phyloP scores from a whole-genome alignment of 2,113 vertebrate genomes.

The Cinclus mexicanus region DNA sequence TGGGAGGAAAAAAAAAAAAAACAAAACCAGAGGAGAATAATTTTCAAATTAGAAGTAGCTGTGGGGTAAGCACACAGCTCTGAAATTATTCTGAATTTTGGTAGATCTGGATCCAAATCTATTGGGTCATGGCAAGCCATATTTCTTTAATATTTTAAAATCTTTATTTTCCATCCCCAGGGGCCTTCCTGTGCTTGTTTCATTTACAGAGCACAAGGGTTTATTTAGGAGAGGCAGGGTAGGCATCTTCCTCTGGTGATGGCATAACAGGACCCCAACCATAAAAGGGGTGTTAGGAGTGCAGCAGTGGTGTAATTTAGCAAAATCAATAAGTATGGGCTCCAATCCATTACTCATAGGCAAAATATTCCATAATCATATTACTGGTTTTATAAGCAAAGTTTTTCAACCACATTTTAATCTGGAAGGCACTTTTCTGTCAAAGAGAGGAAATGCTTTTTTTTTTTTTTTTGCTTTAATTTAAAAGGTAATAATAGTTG shows the following conservation, averaged over 20 bases:
- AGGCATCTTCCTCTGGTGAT: not conserved
- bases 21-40: not conserved
- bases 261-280: not conserved
- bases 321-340: not conserved
- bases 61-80: not conserved
- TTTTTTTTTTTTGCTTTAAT: not conserved
- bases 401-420: not conserved
- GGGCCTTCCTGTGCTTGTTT: accelerated
- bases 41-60: not conserved
- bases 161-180: not conserved
- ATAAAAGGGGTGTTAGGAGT: not conserved
- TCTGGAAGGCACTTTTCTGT: not conserved
- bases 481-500: not conserved
- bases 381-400: not conserved
- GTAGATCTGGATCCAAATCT: not conserved
- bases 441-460: not conserved
- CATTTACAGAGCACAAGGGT: not conserved
- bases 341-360: not conserved
- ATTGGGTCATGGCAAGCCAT: not conserved
- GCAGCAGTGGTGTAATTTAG: not conserved
- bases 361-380: not conserved
- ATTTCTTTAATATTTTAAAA: not conserved
- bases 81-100: not conserved
- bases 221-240: not conserved
- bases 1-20: not conserved